A percentile compares a stretch with the other conserved stretches of the same genome.
phyloP scores from a whole-genome alignment of 2,888 invertebrate genomes.

The Aleiodes leptofemur region DNA sequence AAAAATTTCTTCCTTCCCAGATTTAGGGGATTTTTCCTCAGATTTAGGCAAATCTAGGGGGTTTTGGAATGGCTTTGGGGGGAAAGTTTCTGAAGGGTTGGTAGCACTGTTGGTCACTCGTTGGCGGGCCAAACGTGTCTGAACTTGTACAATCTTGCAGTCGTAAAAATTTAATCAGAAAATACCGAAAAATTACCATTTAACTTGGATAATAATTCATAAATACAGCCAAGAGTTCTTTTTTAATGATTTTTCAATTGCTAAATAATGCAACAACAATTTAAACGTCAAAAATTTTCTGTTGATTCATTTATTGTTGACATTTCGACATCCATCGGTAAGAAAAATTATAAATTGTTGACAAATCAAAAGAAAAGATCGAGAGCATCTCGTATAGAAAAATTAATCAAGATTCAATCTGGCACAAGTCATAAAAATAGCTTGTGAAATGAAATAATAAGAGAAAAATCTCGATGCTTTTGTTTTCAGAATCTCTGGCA shows the following conservation, averaged over 20 bases:
- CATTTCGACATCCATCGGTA: slow-evolving; percentile 61
- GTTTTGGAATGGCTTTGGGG: too few relatives aligned
- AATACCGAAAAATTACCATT: not conserved
- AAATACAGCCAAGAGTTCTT: too few relatives aligned
- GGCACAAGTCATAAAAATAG: too few relatives aligned
- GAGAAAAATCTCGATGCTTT: not conserved
- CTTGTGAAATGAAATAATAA: not conserved
- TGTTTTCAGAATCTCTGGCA: slow-evolving; percentile 75
- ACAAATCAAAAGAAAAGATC: not conserved
- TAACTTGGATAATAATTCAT: not conserved
- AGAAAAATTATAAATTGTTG: slow-evolving; percentile 33
- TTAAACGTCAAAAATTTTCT: slow-evolving; percentile 58
- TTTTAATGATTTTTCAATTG: not conserved
- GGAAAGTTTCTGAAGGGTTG: too few relatives aligned
- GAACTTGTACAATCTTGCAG: not conserved
- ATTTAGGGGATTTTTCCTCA: too few relatives aligned
- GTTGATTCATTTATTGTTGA: slow-evolving; percentile 58
- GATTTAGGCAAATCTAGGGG: too few relatives aligned
- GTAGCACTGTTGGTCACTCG: slow-evolving; percentile 2
- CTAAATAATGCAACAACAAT: slow-evolving; percentile 54
- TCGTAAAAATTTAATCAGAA: not conserved
- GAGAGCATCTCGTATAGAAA: not conserved
- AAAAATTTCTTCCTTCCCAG: too few relatives aligned
- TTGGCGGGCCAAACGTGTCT: not conserved
- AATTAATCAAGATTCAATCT: too few relatives aligned